phyloP scores from a whole-genome alignment of 1,140 invertebrate genomes.

The Neuroterus valhalla region DNA sequence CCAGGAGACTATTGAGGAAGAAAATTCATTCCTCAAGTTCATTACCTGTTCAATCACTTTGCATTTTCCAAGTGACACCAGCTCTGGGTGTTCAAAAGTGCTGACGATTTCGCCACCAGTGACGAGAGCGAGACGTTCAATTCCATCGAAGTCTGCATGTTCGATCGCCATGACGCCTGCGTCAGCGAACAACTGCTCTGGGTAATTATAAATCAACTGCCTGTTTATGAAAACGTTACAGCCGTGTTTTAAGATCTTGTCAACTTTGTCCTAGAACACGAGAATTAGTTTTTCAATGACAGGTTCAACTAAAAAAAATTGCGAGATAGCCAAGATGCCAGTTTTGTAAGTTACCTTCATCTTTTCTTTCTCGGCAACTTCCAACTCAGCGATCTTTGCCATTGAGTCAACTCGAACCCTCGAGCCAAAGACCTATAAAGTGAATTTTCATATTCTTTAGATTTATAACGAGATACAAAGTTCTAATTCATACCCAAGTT shows the following conservation, averaged over 20 bases:
- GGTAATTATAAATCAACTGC: conserved; percentile 99
- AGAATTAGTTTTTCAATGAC: conserved; percentile 24
- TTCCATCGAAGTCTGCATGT: conserved; percentile 99
- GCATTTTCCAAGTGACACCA: conserved; percentile 95
- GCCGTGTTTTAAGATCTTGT: conserved; percentile 96
- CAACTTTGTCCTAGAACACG: conserved; percentile 88
- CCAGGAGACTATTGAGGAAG: not conserved
- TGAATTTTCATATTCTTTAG: conserved; percentile 38
- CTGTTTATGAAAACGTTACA: conserved; percentile 99
- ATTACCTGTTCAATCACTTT: conserved; percentile 94
- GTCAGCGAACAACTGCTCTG: conserved; percentile 99
- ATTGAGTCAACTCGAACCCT: conserved; percentile 98
- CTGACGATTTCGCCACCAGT: conserved; percentile 99
- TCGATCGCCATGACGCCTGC: conserved; percentile 99
- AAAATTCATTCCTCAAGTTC: not conserved
- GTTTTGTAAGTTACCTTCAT: conserved; percentile 84
- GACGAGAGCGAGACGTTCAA: conserved; percentile 96
- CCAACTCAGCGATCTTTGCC: conserved; percentile 98
- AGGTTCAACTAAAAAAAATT: too few relatives aligned
- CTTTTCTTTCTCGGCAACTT: conserved; percentile 98
- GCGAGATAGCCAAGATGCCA: too few relatives aligned
- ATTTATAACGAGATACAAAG: not conserved
- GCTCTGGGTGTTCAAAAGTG: conserved; percentile 95
- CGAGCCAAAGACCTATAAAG: conserved; percentile 90
- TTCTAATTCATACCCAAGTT: not conserved